Base-by-base conservation (phyloP, 2,797 vertebrate genomes). In the Erithacus rubecula region DNA sequence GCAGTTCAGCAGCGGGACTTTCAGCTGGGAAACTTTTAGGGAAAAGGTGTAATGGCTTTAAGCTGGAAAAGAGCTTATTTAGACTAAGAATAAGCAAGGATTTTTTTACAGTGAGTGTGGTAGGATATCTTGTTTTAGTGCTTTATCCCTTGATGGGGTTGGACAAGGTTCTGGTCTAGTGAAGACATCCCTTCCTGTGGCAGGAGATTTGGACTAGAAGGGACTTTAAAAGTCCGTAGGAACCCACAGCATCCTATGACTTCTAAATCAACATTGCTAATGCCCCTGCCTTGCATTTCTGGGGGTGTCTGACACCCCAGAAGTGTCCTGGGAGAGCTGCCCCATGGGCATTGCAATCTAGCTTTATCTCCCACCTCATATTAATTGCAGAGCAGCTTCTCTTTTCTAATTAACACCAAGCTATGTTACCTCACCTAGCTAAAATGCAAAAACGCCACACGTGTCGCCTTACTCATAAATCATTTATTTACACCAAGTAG, bases 381-480 rank as follows among this genome's bases (percentile, higher is more conserved):
- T 94, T 91, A 64, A 86, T 86, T 88, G 87, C 72, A 83, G 87
- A 91, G 14, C 37, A 62, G 60, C 36, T 60, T 55, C 65, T 90
- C 65, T 85, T 68, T 74, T 85, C 93, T 91, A 94, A 85, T 92
- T 93, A 93, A 96, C 75, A 10, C 24, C 7, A 49, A 86, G 96
- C 72, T 91, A 46, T 1, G n/a, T 94, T 91, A 95, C 87, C 82
- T 93, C 7, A 36, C 47, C 84, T 63, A 36, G 68, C 79, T 46
- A 85, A 94, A 87, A 89, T 47, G 72, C 62, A 41, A 92, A 92
- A 90, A 55, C 52, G 15, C 51, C 1, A 4, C 1, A 0, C 20
- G 82, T 65, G 76, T 94, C 58, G 5, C 83, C 87, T 96, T 96
- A 92, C 95, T 62, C 43, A 9, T 94, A 39, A 87, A 95, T 91